phyloP scores from a whole-genome alignment of 2,888 invertebrate species.

The Poecilus cupreus region DNA sequence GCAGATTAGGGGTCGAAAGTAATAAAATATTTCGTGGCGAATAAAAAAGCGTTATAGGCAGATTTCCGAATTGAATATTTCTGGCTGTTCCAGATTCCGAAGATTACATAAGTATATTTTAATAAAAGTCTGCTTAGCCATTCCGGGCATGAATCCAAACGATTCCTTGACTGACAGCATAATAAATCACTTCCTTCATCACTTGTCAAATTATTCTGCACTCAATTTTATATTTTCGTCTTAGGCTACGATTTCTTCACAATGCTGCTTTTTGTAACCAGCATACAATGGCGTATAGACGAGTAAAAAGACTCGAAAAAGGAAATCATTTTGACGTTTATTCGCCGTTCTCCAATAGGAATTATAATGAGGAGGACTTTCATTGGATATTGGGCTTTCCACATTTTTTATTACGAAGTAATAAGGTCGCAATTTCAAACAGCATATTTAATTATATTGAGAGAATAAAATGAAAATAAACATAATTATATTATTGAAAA shows the following conservation, averaged over 20 bases:
- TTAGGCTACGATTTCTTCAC: conserved; percentile 19
- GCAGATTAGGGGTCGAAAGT: neutral
- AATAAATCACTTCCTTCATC: conserved; percentile 50
- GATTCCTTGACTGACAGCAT: conserved; percentile 46
- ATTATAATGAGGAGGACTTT: neutral
- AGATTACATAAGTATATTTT: conserved; percentile 34
- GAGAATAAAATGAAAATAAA: too few relatives aligned
- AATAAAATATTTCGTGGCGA: neutral
- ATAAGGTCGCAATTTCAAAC: neutral
- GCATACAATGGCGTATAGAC: neutral
- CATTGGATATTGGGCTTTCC: neutral
- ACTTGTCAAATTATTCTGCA: conserved; percentile 48
- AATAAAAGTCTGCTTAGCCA: conserved; percentile 31
- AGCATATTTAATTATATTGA: neutral
- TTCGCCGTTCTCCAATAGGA: conserved; percentile 4
- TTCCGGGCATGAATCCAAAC: conserved; percentile 41
- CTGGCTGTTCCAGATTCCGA: neutral
- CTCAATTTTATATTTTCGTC: conserved; percentile 46
- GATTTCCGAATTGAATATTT: neutral
- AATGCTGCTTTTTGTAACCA: conserved; percentile 40
- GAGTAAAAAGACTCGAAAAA: neutral
- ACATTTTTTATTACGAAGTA: neutral
- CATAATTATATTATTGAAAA: too few relatives aligned
- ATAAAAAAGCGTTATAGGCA: neutral
- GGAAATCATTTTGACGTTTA: conserved; percentile 23